Conservation (phyloP, 2,888 invertebrate genomes). For the Sminthurides aquaticus region DNA sequence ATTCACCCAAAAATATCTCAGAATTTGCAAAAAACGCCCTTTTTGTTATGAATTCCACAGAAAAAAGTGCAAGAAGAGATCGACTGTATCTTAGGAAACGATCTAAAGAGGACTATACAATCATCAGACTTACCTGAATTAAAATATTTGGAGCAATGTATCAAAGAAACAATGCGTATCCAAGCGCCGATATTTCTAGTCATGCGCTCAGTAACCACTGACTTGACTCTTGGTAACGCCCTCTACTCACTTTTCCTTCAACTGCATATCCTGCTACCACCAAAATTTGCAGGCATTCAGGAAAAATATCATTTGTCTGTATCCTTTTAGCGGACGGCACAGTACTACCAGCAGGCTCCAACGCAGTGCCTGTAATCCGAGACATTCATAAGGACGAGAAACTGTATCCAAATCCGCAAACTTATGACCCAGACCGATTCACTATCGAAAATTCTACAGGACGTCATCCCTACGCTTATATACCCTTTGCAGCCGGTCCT, state of each 20-base stretch:
- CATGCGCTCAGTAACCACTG: background rate
- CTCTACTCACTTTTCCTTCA: too few species aligned
- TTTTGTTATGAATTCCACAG: too few species aligned
- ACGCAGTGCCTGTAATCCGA: too few species aligned
- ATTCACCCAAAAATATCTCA: too few species aligned
- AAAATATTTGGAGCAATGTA: background rate
- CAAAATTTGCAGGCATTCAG: too few species aligned
- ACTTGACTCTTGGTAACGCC: background rate
- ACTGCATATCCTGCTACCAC: too few species aligned
- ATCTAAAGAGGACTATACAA: background rate
- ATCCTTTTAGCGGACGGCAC: too few species aligned
- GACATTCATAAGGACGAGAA: too few species aligned
- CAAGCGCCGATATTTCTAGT: background rate
- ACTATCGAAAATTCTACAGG: slow-evolving; percentile 47
- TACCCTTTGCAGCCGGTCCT: slow-evolving; percentile 48
- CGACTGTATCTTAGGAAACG: background rate
- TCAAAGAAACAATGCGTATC: background rate
- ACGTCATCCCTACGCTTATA: slow-evolving; percentile 48
- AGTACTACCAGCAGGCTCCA: too few species aligned
- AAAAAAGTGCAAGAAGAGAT: background rate
- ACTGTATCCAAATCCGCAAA: slow-evolving; percentile 51
- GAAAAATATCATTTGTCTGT: too few species aligned
- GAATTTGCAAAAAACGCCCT: too few species aligned
- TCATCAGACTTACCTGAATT: background rate
- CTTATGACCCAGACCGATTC: slow-evolving; percentile 52